phyloP scores from a whole-genome alignment of 2,113 vertebrate genomes.

The Bagarius yarrelli region DNA sequence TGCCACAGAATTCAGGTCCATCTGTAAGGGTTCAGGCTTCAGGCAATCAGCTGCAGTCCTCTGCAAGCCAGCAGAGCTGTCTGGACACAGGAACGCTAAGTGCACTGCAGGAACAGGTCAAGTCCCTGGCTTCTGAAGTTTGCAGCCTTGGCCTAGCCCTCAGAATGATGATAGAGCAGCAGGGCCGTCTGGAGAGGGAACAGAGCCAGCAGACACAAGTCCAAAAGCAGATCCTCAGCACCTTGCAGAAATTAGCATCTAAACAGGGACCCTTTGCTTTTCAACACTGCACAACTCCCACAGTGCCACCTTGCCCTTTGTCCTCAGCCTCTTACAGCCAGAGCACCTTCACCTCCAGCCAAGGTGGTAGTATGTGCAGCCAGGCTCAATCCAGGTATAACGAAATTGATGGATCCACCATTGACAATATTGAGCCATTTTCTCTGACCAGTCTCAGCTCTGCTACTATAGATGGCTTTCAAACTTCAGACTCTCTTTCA shows the following conservation, averaged over 20 bases:
- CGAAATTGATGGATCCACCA: conserved; percentile 58
- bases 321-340: conserved; percentile 66
- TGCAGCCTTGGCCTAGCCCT: conserved; percentile 72
- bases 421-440: conserved; percentile 66
- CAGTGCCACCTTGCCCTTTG: conserved; percentile 61
- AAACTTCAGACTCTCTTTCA: conserved; percentile 56
- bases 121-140: conserved; percentile 69
- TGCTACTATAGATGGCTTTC: conserved; percentile 67
- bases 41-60: conserved; percentile 57
- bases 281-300: conserved; percentile 54
- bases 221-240: conserved; percentile 80
- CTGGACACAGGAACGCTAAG: conserved; percentile 48
- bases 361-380: conserved; percentile 62
- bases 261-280: conserved; percentile 59
- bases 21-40: conserved; percentile 54
- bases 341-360: conserved; percentile 59
- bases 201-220: conserved; percentile 79
- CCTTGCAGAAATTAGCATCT: conserved; percentile 72
- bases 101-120: conserved; percentile 68
- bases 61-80: conserved; percentile 52
- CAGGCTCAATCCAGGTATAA: conserved; percentile 63
- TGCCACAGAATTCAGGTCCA: conserved; percentile 35
- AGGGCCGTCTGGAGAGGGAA: conserved; percentile 73
- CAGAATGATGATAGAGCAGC: conserved; percentile 72
- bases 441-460: conserved; percentile 66